These are phyloP conservation scores for Dicentrarchus labrax DNA, from an alignment of 2,113 vertebrate species.

Conservation along the genomic window DNA sequence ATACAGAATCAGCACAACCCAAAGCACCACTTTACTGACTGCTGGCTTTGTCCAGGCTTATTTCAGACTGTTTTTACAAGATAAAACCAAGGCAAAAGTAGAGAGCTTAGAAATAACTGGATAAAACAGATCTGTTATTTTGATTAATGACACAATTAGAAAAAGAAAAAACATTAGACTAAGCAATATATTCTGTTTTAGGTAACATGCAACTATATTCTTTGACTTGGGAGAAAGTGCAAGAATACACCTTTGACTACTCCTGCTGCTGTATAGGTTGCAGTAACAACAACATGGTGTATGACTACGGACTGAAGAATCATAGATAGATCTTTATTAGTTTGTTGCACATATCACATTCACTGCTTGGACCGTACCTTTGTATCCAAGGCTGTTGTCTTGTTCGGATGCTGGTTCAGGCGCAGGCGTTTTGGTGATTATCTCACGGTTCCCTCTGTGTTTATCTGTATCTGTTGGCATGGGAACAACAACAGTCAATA, in stretches of 20 bases:
- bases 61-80: not conserved
- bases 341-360: not conserved
- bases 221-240: not conserved
- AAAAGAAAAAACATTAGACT: no score
- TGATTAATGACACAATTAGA: not conserved
- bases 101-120: not conserved
- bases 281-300: not conserved
- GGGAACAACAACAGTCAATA: no score
- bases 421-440: constrained; percentile 56
- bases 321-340: not conserved
- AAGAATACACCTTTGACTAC: not conserved
- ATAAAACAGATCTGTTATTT: not conserved
- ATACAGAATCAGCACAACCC: constrained; percentile 58
- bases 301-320: not conserved
- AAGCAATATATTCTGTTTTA: not conserved
- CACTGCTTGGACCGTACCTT: constrained; percentile 61
- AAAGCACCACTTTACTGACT: constrained; percentile 14
- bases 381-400: constrained; percentile 79
- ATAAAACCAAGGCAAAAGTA: not conserved
- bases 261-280: not conserved
- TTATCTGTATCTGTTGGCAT: constrained; percentile 46
- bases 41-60: constrained; percentile 10
- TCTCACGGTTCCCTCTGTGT: constrained; percentile 54
- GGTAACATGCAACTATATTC: not conserved
- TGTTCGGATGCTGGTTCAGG: constrained; percentile 55